phyloP scores from a whole-genome alignment of 2,113 vertebrate genomes.

The Diphyllodes magnificus region DNA sequence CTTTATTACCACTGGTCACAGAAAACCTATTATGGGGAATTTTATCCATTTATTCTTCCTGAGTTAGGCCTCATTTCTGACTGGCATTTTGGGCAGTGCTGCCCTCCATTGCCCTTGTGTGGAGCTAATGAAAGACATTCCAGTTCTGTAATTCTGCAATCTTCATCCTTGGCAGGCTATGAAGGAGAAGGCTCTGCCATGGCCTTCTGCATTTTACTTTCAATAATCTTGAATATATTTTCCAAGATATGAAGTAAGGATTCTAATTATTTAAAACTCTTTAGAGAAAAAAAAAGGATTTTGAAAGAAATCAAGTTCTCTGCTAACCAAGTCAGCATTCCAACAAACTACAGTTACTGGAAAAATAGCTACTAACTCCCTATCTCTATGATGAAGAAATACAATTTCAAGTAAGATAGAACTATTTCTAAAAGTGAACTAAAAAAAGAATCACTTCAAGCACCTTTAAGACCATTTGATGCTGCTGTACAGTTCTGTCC shows the following conservation, averaged over 20 bases:
- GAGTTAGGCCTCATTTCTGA: not conserved
- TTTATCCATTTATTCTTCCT: not conserved
- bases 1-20: not conserved
- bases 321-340: not conserved
- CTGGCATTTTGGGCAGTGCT: not conserved
- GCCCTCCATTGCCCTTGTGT: not conserved
- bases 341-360: not conserved
- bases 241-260: not conserved
- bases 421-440: not conserved
- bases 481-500: not conserved
- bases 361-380: not conserved
- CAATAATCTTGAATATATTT: not conserved
- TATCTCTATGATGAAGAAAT: not conserved
- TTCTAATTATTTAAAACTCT: not conserved
- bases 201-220: not conserved
- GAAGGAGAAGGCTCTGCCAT: not conserved
- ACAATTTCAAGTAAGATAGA: not conserved
- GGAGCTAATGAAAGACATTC: not conserved
- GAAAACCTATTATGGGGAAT: not conserved
- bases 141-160: not conserved
- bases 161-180: not conserved
- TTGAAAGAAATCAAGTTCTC: not conserved
- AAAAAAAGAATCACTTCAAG: not conserved
- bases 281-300: not conserved
- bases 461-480: not conserved